phyloP scores from a whole-genome alignment of 2,113 vertebrate species.

The Hippolais icterina region DNA sequence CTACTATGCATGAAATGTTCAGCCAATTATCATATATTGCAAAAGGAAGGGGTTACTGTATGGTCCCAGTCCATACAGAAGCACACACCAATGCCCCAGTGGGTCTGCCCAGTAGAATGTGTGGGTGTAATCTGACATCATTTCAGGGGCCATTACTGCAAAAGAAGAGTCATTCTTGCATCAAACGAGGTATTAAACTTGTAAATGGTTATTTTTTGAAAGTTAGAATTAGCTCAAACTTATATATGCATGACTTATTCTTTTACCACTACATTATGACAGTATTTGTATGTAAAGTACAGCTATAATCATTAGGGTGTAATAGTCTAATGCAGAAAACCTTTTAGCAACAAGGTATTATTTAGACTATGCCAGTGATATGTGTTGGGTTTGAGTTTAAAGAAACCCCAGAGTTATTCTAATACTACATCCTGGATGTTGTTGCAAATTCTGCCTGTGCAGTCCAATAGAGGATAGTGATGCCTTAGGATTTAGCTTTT shows the following conservation, averaged over 20 bases:
- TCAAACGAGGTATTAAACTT: not conserved
- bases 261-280: not conserved
- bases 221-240: slow-evolving; percentile 14
- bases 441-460: not conserved
- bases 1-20: not conserved
- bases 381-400: not conserved
- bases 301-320: slow-evolving; percentile 12
- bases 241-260: slow-evolving; percentile 10
- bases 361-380: not conserved
- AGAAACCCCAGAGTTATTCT: not conserved
- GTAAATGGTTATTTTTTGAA: not conserved
- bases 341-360: slow-evolving; percentile 32
- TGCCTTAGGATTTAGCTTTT: no score
- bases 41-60: not conserved
- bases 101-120: not conserved
- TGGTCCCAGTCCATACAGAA: not conserved
- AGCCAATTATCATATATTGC: not conserved
- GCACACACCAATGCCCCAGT: not conserved
- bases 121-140: not conserved
- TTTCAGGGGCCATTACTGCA: not conserved
- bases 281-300: slow-evolving; percentile 33
- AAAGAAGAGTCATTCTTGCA: not conserved
- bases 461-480: not conserved
- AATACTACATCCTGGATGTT: not conserved
- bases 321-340: slow-evolving; percentile 29